Evolutionary conservation across 1,140 invertebrate genomes (phyloP).

Genomic region (Lepidurus apus): DNA sequence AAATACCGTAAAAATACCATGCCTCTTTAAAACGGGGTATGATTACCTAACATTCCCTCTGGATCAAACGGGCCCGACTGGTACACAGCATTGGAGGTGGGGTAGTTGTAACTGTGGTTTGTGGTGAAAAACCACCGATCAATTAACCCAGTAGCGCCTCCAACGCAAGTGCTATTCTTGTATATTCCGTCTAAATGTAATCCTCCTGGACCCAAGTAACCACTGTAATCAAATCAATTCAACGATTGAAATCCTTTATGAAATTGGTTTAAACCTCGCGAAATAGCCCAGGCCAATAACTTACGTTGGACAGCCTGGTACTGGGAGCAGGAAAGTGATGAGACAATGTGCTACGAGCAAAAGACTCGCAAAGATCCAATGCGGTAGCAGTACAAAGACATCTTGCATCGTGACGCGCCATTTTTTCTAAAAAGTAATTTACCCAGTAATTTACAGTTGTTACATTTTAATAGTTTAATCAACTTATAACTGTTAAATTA

Average conservation of each 20-base stretch:
- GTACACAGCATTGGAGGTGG: slow-evolving; percentile 62
- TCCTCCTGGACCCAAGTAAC: slow-evolving; percentile 87
- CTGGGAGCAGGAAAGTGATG: slow-evolving; percentile 63
- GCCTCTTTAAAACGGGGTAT: slow-evolving; percentile 38
- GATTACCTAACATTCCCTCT: slow-evolving; percentile 62
- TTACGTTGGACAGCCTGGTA: slow-evolving; percentile 69
- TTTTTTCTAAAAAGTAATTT: slow-evolving; percentile 22
- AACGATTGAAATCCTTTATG: slow-evolving; percentile 16
- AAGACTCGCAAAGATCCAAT: slow-evolving; percentile 62
- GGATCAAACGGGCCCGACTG: slow-evolving; percentile 65
- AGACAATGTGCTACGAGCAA: slow-evolving; percentile 58
- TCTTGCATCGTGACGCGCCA: slow-evolving; percentile 28
- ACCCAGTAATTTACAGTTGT: no score
- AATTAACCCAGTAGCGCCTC: slow-evolving; percentile 79
- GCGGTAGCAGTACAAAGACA: slow-evolving; percentile 40
- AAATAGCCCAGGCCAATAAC: slow-evolving; percentile 32
- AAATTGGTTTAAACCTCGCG: background rate
- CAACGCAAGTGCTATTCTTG: slow-evolving; percentile 67
- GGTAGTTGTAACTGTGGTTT: slow-evolving; percentile 58
- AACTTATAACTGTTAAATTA: background rate
- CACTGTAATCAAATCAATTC: slow-evolving; percentile 46
- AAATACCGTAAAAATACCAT: background rate
- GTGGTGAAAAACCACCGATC: slow-evolving; percentile 65
- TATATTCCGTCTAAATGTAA: slow-evolving; percentile 53
- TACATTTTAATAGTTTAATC: slow-evolving; percentile 13